Evolutionary conservation across 1,140 invertebrate species (phyloP), one percentile per base, ranked within the genome.

Genomic region (Caenorhabditis tropicalis): DNA sequence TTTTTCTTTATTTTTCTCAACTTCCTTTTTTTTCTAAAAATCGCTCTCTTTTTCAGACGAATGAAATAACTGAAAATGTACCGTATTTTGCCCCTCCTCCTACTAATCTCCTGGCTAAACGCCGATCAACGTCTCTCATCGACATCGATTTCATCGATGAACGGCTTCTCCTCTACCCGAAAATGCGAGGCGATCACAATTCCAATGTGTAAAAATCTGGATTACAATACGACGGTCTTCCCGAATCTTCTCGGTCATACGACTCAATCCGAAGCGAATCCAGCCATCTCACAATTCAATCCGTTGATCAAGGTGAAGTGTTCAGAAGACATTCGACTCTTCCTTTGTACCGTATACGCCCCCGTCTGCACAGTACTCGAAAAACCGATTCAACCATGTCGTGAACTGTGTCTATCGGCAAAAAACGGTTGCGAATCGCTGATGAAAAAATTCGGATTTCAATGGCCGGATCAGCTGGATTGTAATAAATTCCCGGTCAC

Each of bases 251-350:
- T 98, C 86, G 95, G 95, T 81, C 97, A 99, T 89, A 94, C 94
- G 43, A 96, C 95, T 88, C 96, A 99, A 92, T 95, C 98, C 88
- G 96, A 98, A 88, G 98, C 97, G 24, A 96, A 95, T 1, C 92
- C 95, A 79, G 96, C 98, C 88, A 94, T 99, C 0, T 95, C 97
- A 91, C 95, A 96, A 90, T 98, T 96, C 91, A 95, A 95, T 82
- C 96, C 97, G 2, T 92, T 99, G n/a, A 95, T 99, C 1, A 98
- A 98, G 93, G 94, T 98, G 5, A 94, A 96, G 87, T 99, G 98
- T 92, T 97, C 96, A 86, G 94, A 95, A 0, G 95, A 98, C 91
- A 92, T 98, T 39, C 95, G 96, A 91, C 95, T 98, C 86, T 99
- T 99, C 91, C 92, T 99, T 24, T 99, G 98, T 92, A 95, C 96